These are phyloP conservation scores for Drosophila prostipennis DNA, from an alignment of 2,888 invertebrate genomes.

Conservation along the genomic window DNA sequence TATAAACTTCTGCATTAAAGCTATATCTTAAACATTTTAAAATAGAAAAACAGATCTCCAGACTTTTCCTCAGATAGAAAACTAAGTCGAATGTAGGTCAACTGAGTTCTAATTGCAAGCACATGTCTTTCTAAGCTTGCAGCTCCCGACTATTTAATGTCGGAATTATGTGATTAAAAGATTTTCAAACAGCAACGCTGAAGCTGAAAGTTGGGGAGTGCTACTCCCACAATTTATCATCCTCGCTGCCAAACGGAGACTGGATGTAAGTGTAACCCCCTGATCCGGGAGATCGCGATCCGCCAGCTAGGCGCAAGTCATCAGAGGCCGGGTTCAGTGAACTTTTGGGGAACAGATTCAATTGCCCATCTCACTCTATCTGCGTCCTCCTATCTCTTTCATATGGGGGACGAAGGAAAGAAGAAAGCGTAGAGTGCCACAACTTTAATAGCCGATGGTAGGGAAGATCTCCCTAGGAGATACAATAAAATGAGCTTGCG, in stretches of 20 bases:
- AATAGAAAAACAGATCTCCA: not conserved
- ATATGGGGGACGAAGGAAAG: conserved; percentile 49
- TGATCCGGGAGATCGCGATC: conserved; percentile 35
- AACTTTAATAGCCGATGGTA: conserved; percentile 61
- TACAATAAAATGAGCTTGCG: conserved; percentile 26
- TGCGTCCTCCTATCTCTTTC: conserved; percentile 18
- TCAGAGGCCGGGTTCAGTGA: conserved; percentile 72
- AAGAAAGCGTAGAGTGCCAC: conserved; percentile 69
- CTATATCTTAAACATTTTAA: no score
- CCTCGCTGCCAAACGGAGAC: conserved; percentile 53
- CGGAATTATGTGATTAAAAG: conserved; percentile 66
- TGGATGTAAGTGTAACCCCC: conserved; percentile 64
- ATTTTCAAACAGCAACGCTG: conserved; percentile 45
- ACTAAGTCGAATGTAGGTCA: conserved; percentile 56
- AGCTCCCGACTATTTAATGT: conserved; percentile 13
- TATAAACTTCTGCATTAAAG: not conserved
- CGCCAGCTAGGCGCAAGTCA: conserved; percentile 69
- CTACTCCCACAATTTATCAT: conserved; percentile 65
- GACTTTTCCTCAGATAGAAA: conserved; percentile 1
- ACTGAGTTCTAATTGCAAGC: conserved; percentile 52
- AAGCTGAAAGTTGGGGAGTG: conserved; percentile 12
- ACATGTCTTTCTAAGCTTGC: conserved; percentile 44
- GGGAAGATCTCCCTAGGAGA: conserved; percentile 34
- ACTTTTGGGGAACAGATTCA: conserved; percentile 44
- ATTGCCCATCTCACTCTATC: conserved; percentile 23